Evolutionary conservation across 2,797 vertebrate species (phyloP), one percentile per base, ranked within the genome.

Genomic region (Aplochiton taeniatus): DNA sequence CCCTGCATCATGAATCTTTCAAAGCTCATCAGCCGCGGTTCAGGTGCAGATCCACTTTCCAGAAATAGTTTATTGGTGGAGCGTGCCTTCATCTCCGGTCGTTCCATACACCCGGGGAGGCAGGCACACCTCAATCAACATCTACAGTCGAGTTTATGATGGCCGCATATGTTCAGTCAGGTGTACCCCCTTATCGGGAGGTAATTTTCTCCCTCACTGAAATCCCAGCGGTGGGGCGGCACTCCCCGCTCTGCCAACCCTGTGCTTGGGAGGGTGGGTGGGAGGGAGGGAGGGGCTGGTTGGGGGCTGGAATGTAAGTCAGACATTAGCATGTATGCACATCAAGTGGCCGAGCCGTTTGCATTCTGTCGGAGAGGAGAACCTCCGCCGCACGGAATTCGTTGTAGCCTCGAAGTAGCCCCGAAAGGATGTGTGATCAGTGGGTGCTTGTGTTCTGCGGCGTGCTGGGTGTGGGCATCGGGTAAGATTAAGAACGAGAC

Each of bases 151-250:
- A 42, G 13, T 42, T 46, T 45, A 45, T 60, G 58, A 45, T 45
- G 14, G 10, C 20, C 8, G 14, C n/a, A 46, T 51, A 46, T 59
- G 41, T 47, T 68, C 58, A 51, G 18, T 54, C 65, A 51, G 20
- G 50, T 53, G 11, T 44, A 20, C 58, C 58, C n/a, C 68, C 64
- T 68, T 72, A 61, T 75, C 75, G 70, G 76, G 55, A 75, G 63
- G 74, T 76, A 72, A 81, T 80, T 84, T 80, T 80, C 75, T 67
- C 74, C 80, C 73, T 78, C 73, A 75, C 41, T 76, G 74, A 2
- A 9, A 47, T 47, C 17, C 11, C 44, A 9, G 8, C 17, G 11
- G 10, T 49, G 14, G 4, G 11, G 8, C 53, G 8, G 16, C 51
- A 17, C 8, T 17, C 9, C n/a, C n/a, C 16, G 8, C n/a, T 18